Percentiles rank a stretch among this genome's conserved stretches.
Conservation (phyloP, 2,888 invertebrate species). For the Rhamnusium bicolor region DNA sequence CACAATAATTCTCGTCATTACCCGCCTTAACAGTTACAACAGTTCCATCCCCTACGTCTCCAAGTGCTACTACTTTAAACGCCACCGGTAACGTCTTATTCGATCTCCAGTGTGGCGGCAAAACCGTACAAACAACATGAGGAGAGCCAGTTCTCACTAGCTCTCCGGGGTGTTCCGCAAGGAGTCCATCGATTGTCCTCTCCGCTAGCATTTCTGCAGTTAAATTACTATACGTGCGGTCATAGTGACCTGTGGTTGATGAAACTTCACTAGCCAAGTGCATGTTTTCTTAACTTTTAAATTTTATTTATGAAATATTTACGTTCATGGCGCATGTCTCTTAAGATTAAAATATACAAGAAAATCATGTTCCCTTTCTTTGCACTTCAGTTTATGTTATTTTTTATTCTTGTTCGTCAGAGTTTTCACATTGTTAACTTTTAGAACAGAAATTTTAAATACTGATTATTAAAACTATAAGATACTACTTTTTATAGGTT, state of each 20-base stretch:
- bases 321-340: neutral
- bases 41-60: slow-evolving; percentile 96
- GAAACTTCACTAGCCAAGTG: slow-evolving; percentile 87
- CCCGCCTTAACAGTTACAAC: slow-evolving; percentile 96
- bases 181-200: slow-evolving; percentile 87
- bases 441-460: no score
- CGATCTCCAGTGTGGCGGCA: slow-evolving; percentile 97
- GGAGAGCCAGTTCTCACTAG: slow-evolving; percentile 94
- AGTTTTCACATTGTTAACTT: no score
- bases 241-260: slow-evolving; percentile 76
- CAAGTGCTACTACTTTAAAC: slow-evolving; percentile 96
- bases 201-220: slow-evolving; percentile 93
- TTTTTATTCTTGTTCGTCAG: neutral
- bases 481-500: no score
- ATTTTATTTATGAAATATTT: neutral
- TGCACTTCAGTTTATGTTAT: neutral
- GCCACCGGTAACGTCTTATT: slow-evolving; percentile 98
- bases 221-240: slow-evolving; percentile 76
- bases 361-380: neutral
- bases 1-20: slow-evolving; percentile 98
- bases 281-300: slow-evolving; percentile 73
- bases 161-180: slow-evolving; percentile 93
- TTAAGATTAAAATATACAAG: neutral
- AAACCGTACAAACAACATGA: slow-evolving; percentile 94
- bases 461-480: no score